These are phyloP conservation scores for Neodon shergylaensis DNA, from an alignment of 2,113 vertebrate species.

Conservation along the genomic window DNA sequence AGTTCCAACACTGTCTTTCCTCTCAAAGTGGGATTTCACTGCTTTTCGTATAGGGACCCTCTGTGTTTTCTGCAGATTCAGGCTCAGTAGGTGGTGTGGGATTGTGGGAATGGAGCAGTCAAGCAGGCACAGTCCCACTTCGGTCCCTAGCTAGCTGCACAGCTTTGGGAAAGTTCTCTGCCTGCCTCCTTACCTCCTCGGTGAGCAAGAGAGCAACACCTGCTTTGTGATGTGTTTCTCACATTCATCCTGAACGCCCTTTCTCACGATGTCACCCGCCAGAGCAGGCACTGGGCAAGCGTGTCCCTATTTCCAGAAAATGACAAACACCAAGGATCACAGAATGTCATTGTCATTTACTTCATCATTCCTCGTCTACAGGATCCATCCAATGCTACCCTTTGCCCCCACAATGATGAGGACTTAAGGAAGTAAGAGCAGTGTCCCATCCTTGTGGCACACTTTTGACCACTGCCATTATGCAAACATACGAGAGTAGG, in stretches of 20 bases:
- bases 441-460: not conserved
- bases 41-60: rapidly evolving
- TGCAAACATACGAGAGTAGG: not conserved
- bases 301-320: not conserved
- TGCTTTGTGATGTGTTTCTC: not conserved
- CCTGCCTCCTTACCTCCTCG: not conserved
- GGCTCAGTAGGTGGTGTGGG: not conserved
- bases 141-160: not conserved
- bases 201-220: too few species aligned
- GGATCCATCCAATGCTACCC: too few species aligned
- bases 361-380: not conserved
- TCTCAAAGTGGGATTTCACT: not conserved
- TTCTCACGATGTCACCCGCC: not conserved
- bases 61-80: not conserved
- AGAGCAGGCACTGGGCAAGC: not conserved
- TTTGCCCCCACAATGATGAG: not conserved
- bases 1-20: not conserved
- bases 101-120: rapidly evolving
- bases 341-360: not conserved
- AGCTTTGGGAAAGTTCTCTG: not conserved
- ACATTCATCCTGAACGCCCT: not conserved
- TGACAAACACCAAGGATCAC: not conserved
- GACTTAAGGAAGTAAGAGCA: too few species aligned
- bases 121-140: too few species aligned
- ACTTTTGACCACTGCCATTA: not conserved